Conservation (phyloP, 2,888 invertebrate species). For the Metellina segmentata region DNA sequence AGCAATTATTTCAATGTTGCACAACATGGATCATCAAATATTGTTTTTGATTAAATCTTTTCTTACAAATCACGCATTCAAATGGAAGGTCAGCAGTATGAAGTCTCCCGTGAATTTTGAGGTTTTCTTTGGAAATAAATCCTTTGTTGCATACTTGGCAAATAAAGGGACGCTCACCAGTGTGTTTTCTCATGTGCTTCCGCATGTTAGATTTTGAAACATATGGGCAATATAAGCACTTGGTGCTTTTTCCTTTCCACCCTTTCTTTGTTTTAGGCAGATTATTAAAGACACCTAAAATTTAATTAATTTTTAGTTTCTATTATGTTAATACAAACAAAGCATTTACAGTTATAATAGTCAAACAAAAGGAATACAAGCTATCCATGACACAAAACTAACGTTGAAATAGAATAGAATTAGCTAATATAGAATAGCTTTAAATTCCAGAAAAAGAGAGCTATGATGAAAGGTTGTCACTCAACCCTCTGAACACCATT, state of each 20-base stretch:
- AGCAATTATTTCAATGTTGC: no score
- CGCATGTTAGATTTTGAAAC: background rate
- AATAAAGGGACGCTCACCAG: slow-evolving; percentile 8
- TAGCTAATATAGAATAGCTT: no score
- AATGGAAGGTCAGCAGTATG: slow-evolving; percentile 20
- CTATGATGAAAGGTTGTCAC: no score
- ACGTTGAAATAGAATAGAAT: no score
- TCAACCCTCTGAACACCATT: no score
- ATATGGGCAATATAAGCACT: background rate
- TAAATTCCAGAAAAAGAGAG: no score
- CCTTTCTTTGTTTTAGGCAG: background rate
- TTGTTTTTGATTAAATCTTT: slow-evolving; percentile 16
- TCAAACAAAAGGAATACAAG: background rate
- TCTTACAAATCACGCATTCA: background rate
- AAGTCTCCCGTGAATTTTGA: slow-evolving; percentile 23
- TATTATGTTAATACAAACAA: background rate
- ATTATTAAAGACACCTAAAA: background rate
- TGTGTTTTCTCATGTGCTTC: slow-evolving; percentile 15
- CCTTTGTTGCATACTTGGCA: slow-evolving; percentile 10
- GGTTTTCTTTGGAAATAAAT: slow-evolving; percentile 2
- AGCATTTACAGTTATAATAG: background rate
- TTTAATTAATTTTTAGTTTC: background rate
- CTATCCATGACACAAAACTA: background rate
- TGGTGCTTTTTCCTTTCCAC: background rate
- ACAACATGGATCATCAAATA: no score